Percentiles rank a stretch among this genome's conserved stretches.
Evolutionary conservation across 2,888 invertebrate species (phyloP).

Genomic region (Caenorhabditis plicata): DNA sequence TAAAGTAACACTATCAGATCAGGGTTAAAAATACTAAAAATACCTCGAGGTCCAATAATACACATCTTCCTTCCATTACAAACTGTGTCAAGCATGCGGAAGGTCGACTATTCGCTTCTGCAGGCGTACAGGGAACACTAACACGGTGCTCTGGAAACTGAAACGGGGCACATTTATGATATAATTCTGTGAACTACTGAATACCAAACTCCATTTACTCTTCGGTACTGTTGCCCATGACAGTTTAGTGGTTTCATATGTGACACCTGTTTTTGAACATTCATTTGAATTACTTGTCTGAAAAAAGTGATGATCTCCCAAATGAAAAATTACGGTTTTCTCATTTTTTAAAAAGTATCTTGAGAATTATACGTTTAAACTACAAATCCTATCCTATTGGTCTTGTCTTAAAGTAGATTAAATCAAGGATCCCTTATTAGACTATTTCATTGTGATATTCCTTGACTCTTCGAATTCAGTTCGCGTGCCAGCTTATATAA

Average conservation of each 20-base stretch:
- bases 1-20: background rate
- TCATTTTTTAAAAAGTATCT: no score
- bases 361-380: no score
- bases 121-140: conserved; percentile 77
- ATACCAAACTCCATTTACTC: conserved; percentile 38
- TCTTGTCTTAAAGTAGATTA: no score
- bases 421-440: no score
- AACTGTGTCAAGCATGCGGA: conserved; percentile 96
- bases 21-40: background rate
- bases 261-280: conserved; percentile 68
- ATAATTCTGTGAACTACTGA: background rate
- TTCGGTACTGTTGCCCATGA: conserved; percentile 86
- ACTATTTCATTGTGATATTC: no score
- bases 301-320: background rate
- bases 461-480: no score
- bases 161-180: conserved; percentile 4
- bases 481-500: no score
- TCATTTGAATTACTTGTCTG: conserved; percentile 6
- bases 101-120: conserved; percentile 86
- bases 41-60: conserved; percentile 56
- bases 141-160: conserved; percentile 73
- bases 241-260: conserved; percentile 81
- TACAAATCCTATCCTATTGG: no score
- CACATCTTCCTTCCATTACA: conserved; percentile 78
- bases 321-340: no score